phyloP scores from a whole-genome alignment of 2,888 invertebrate genomes.

The Ecliptopera silaceata region DNA sequence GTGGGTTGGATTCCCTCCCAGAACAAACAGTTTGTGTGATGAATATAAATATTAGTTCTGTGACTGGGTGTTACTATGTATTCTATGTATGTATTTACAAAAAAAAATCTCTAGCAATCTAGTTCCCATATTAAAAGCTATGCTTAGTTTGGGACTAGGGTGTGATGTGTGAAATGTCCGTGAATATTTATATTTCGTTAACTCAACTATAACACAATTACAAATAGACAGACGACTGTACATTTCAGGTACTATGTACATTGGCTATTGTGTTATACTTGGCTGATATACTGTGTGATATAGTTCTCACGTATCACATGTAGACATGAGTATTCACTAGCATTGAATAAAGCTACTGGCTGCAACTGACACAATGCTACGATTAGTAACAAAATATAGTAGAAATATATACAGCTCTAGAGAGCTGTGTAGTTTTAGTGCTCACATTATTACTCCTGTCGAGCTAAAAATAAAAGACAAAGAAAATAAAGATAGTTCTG shows the following conservation, averaged over 20 bases:
- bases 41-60: no score
- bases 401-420: slow-evolving; percentile 1
- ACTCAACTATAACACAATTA: background rate
- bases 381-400: background rate
- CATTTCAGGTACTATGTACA: background rate
- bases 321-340: no score
- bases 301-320: background rate
- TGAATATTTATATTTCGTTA: background rate
- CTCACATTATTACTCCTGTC: background rate
- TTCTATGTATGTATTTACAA: no score
- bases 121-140: no score
- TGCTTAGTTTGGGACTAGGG: no score
- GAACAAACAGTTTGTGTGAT: no score
- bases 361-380: slow-evolving; percentile 5
- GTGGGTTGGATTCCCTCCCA: no score
- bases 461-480: background rate
- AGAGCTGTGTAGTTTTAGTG: slow-evolving; percentile 6
- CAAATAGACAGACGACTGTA: background rate
- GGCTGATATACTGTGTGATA: slow-evolving; percentile 1
- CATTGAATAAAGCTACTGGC: background rate
- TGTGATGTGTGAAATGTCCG: no score
- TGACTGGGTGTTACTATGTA: no score
- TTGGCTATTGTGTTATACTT: background rate
- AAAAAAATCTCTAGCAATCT: no score
- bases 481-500: no score